Evolutionary conservation across 2,797 vertebrate genomes (phyloP), one percentile per base, ranked within the genome.

Genomic region (Tokudaia muenninki): DNA sequence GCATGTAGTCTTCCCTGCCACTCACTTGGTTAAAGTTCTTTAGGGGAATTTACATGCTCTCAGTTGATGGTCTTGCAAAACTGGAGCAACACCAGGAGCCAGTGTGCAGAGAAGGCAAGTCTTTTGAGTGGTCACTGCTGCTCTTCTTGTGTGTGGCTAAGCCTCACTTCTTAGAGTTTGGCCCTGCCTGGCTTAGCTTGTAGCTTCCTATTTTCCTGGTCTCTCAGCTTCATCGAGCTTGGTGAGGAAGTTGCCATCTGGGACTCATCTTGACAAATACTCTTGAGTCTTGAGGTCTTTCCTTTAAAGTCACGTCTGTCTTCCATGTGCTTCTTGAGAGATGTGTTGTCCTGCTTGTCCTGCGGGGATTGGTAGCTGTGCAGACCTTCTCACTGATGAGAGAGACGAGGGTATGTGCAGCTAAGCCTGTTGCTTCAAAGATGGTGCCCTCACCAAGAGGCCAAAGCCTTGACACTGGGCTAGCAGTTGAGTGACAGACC

Each of bases 1-100:
- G 67, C 72, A 24, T 90, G 47, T 94, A 90, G 94, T 96, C 97
- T 94, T 93, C 94, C 89, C 67, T 87, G 72, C 61, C 79, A 9
- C 44, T 50, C 31, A 72, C 10, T 78, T 78, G 61, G 79, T 94
- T 89, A 88, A 8, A 63, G 65, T 52, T 91, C 94, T 55, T 95
- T 17, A 74, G 37, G 47, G 47, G 74, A 84, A 94, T 52, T 21
- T 1, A 7, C 50, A 34, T 87, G 9, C 37, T 81, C 50, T 94
- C 24, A 74, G 63, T 61, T 0, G 8, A 24, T 24, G 90, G 44
- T 78, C 70, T n/a, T 94, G 17, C 63, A 78, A 7, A 92, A 34
- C 63, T 79, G 59, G 16, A 61, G 59, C 59, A 61, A 61, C 8
- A 26, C 24, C 4, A 44, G 65, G 44, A 89, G 34, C 16, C 6